phyloP scores from a whole-genome alignment of 2,888 invertebrate genomes.

The Carcina quercana region DNA sequence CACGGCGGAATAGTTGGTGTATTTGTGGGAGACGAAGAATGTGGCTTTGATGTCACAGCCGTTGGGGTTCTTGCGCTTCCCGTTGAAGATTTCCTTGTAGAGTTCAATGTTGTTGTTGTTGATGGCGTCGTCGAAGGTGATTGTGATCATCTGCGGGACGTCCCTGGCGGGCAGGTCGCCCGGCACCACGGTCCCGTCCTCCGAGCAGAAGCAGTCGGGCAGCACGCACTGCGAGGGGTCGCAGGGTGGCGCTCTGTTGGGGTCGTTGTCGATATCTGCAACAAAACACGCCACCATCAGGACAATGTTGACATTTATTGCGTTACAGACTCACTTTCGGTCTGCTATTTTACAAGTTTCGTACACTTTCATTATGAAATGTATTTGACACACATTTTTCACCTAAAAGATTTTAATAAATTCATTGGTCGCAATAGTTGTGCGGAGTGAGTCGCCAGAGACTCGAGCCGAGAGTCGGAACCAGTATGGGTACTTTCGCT shows the following conservation, averaged over 20 bases:
- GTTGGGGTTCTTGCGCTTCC: slow-evolving; percentile 92
- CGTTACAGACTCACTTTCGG: no score
- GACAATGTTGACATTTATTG: no score
- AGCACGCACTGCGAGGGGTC: slow-evolving; percentile 89
- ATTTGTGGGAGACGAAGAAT: slow-evolving; percentile 94
- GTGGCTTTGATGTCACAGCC: slow-evolving; percentile 95
- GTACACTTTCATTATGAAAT: no score
- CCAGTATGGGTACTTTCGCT: slow-evolving; percentile 69
- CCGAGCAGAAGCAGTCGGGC: slow-evolving; percentile 96
- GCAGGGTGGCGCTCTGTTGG: slow-evolving; percentile 93
- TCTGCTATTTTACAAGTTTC: no score
- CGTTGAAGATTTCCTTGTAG: slow-evolving; percentile 94
- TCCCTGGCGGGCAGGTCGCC: slow-evolving; percentile 88
- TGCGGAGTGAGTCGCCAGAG: slow-evolving; percentile 26
- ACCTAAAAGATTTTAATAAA: no score
- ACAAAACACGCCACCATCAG: no score
- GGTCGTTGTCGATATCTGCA: slow-evolving; percentile 93
- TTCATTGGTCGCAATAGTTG: no score
- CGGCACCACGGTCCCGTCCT: slow-evolving; percentile 91
- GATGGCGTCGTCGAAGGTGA: slow-evolving; percentile 95
- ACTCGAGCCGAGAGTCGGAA: slow-evolving; percentile 40
- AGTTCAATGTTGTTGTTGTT: slow-evolving; percentile 96
- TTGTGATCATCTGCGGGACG: slow-evolving; percentile 95
- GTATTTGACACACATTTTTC: no score
- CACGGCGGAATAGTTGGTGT: slow-evolving; percentile 94